Percentiles rank a stretch among this genome's conserved stretches.
Evolutionary conservation across 2,888 invertebrate genomes (phyloP).

Genomic region (Pterobdella sp.): DNA sequence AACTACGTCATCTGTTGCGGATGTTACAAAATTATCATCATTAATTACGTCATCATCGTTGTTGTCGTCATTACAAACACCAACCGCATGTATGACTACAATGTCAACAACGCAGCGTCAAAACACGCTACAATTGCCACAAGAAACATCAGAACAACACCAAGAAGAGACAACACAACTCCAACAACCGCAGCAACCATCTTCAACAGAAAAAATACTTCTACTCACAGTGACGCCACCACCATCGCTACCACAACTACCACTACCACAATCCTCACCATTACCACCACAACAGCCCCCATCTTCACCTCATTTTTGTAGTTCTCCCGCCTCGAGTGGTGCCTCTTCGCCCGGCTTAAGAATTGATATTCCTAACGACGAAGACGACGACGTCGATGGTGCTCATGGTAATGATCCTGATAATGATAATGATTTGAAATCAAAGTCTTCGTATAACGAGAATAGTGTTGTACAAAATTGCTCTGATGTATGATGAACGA

Average conservation of each 20-base stretch:
- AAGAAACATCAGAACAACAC: not conserved
- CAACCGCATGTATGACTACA: not conserved
- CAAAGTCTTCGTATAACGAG: not conserved
- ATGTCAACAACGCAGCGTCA: not conserved
- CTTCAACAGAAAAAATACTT: too few species aligned
- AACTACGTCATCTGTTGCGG: too few species aligned
- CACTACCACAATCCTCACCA: not conserved
- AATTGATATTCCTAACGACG: constrained; percentile 13
- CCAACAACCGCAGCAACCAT: too few species aligned
- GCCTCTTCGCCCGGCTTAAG: constrained; percentile 8
- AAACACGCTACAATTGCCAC: not conserved
- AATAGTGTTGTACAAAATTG: not conserved
- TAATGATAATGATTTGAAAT: not conserved
- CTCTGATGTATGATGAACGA: not conserved
- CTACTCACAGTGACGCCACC: not conserved
- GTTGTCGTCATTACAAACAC: not conserved
- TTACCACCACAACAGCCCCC: not conserved
- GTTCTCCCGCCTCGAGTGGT: constrained; percentile 1
- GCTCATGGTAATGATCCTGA: not conserved
- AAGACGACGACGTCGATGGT: constrained; percentile 6
- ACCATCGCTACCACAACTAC: not conserved
- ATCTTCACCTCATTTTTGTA: constrained; percentile 9
- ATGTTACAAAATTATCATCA: too few species aligned
- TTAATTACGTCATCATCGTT: not conserved
- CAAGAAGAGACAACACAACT: not conserved